phyloP scores from a whole-genome alignment of 1,140 invertebrate species.

The Zophobas atratus region DNA sequence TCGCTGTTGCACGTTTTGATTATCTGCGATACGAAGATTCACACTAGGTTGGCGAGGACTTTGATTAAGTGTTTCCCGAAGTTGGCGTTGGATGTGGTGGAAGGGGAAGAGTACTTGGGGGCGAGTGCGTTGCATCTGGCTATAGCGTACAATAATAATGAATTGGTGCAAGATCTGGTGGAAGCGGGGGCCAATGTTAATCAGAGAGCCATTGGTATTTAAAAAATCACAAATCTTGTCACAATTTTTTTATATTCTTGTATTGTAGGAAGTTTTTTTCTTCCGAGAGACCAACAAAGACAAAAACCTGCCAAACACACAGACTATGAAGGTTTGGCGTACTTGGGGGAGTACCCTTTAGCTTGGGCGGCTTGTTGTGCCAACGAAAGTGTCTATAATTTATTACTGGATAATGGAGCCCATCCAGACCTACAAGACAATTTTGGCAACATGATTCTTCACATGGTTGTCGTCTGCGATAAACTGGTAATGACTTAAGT shows the following conservation, averaged over 20 bases:
- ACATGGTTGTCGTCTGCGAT: constrained; percentile 98
- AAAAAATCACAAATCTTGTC: constrained; percentile 24
- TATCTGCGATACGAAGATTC: constrained; percentile 92
- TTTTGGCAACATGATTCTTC: constrained; percentile 96
- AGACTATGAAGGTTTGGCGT: constrained; percentile 96
- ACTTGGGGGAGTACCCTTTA: constrained; percentile 96
- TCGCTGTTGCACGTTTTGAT: constrained; percentile 95
- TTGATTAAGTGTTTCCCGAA: constrained; percentile 93
- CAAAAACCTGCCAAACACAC: constrained; percentile 82
- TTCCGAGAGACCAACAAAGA: constrained; percentile 92
- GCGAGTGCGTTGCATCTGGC: constrained; percentile 96
- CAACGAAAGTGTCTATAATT: constrained; percentile 98
- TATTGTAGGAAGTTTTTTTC: constrained; percentile 85
- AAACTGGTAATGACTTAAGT: constrained; percentile 80
- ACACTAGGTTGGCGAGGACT: constrained; percentile 88
- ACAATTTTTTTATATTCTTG: constrained; percentile 12
- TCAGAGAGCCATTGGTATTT: constrained; percentile 88
- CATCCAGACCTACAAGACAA: constrained; percentile 94
- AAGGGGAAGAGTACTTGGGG: constrained; percentile 97
- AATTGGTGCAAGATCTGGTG: constrained; percentile 93
- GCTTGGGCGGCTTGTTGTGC: constrained; percentile 97
- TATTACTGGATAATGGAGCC: constrained; percentile 91
- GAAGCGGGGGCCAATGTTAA: constrained; percentile 92
- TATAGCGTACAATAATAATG: constrained; percentile 96
- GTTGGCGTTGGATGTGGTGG: constrained; percentile 93